Percentiles rank a stretch among this genome's conserved stretches.
phyloP scores from a whole-genome alignment of 1,140 invertebrate species.

The Thaumatotibia leucotreta region DNA sequence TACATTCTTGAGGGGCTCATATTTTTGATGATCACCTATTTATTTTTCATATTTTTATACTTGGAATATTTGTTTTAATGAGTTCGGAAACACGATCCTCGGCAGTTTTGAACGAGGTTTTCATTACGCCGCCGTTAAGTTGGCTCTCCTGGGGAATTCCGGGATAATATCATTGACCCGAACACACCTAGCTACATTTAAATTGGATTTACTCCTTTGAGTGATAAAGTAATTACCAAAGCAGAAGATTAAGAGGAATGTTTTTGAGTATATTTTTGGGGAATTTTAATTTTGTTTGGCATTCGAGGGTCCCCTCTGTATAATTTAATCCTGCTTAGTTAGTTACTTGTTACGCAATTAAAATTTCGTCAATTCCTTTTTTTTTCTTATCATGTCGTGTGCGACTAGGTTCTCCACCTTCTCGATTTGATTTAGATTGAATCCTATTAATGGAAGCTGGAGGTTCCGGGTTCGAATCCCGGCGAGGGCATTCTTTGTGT shows the following conservation, averaged over 20 bases:
- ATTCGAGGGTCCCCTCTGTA: not conserved
- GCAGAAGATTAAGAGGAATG: not conserved
- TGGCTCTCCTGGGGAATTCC: not conserved
- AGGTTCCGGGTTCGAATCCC: too few species aligned
- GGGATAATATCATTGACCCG: not conserved
- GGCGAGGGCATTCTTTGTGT: too few species aligned
- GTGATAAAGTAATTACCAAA: constrained; percentile 1
- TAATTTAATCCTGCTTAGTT: too few species aligned
- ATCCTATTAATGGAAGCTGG: too few species aligned
- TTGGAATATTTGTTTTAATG: not conserved
- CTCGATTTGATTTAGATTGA: too few species aligned
- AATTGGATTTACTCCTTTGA: constrained; percentile 2
- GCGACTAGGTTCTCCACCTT: too few species aligned
- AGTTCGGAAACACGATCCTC: not conserved
- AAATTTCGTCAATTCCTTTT: too few species aligned
- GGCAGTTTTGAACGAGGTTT: not conserved
- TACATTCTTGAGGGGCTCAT: not conserved
- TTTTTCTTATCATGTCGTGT: too few species aligned
- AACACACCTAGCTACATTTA: constrained; percentile 1
- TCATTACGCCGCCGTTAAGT: not conserved
- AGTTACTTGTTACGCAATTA: too few species aligned
- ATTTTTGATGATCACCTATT: not conserved
- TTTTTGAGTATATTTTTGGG: not conserved
- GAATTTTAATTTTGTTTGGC: not conserved
- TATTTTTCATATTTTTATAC: not conserved